Percentiles rank a stretch among this genome's conserved stretches.
Conservation (phyloP, 2,113 vertebrate genomes). For the Zosterops hypoxanthus region DNA sequence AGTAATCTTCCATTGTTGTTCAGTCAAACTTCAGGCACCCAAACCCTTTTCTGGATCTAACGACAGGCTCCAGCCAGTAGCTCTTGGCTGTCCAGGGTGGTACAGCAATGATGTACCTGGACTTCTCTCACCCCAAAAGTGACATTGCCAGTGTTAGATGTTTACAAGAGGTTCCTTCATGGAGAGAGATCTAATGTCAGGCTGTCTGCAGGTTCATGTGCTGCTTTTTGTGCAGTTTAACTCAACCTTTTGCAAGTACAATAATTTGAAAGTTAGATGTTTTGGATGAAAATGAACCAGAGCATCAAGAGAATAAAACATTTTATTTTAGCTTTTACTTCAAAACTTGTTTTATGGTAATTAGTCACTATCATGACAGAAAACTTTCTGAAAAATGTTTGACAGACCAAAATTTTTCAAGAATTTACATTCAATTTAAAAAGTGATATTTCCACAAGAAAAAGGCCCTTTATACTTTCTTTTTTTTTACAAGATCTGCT, state of each 20-base stretch:
- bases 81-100: not conserved
- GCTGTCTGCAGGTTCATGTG: not conserved
- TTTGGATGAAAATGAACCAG: not conserved
- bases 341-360: not conserved
- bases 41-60: not conserved
- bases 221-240: not conserved
- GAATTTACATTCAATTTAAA: not conserved
- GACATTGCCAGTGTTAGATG: fast-evolving
- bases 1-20: not conserved
- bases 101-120: not conserved
- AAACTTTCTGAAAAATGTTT: not conserved
- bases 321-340: not conserved
- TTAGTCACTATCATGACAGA: not conserved
- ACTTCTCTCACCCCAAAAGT: not conserved
- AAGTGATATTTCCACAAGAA: not conserved
- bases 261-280: not conserved
- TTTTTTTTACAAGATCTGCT: not conserved
- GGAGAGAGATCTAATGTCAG: not conserved
- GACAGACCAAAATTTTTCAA: not conserved
- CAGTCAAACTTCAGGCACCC: not conserved
- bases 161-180: not conserved
- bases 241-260: not conserved
- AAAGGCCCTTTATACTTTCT: not conserved
- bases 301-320: not conserved
- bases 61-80: fast-evolving